Conservation (phyloP, 1,140 invertebrate genomes). For the Drosophila lacertosa region DNA sequence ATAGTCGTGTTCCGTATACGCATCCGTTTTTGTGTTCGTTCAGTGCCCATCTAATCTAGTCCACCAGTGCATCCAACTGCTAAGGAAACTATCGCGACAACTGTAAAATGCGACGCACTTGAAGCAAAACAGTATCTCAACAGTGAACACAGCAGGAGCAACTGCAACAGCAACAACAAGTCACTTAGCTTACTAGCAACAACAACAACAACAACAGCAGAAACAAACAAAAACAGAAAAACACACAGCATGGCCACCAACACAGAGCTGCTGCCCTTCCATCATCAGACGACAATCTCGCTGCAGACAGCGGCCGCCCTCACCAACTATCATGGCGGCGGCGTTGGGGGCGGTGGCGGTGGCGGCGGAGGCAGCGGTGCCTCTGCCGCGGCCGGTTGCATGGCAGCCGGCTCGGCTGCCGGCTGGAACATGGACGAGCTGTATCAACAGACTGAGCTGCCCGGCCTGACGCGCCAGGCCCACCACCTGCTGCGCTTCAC, state of each 20-base stretch:
- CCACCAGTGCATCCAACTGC: not conserved
- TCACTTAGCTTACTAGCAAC: not conserved
- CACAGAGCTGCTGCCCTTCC: constrained; percentile 79
- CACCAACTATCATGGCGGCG: constrained; percentile 76
- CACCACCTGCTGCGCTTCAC: constrained; percentile 83
- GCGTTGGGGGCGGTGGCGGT: constrained; percentile 43
- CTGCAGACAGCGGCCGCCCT: constrained; percentile 77
- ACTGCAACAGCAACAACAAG: constrained; percentile 11
- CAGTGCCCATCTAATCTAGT: constrained; percentile 21
- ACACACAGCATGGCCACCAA: constrained; percentile 74
- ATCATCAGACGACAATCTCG: constrained; percentile 79
- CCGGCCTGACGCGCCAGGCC: constrained; percentile 72
- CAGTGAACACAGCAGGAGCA: not conserved
- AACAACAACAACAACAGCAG: not conserved
- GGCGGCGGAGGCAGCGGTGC: constrained; percentile 27
- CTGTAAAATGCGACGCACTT: constrained; percentile 58
- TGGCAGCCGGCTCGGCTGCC: constrained; percentile 34
- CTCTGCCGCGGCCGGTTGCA: constrained; percentile 30
- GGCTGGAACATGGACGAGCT: constrained; percentile 78
- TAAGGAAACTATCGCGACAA: constrained; percentile 11
- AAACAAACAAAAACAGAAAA: not conserved
- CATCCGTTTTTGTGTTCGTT: constrained; percentile 8
- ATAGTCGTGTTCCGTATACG: too few species aligned
- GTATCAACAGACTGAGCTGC: constrained; percentile 83
- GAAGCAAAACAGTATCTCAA: constrained; percentile 8